Evolutionary conservation across 1,140 invertebrate species (phyloP), one percentile per base, ranked within the genome.

Genomic region (Drosophila repleta): DNA sequence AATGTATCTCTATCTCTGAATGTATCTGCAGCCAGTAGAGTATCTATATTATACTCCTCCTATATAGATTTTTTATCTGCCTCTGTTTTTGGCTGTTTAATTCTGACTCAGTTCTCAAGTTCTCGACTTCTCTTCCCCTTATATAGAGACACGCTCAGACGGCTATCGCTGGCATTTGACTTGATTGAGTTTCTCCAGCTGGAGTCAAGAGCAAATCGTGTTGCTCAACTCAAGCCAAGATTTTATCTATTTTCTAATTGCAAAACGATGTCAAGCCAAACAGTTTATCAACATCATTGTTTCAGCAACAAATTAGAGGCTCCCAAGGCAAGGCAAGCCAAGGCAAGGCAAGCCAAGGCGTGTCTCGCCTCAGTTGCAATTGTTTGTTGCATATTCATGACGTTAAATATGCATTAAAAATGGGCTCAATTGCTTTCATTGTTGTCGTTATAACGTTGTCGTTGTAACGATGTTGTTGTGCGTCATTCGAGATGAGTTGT

Each of bases 241-340:
- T 56, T 82, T 84, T 83, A 74, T 70, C 72, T 74, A 73, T 84
- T 84, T 68, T 68, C 60, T 74, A 85, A 84, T 74, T 85, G 64
- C 77, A 70, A 85, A 79, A 85, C 80, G 80, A 52, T 84, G 80
- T 74, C 81, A 55, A 41, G 35, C 45, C 29, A 53, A 61, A 61
- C 29, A 39, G 55, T 55, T 67, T 29, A 7, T 17, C 4, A 15
- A 15, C 13, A 4, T 41, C n/a, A 60, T 18, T 64, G 43, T 10
- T 41, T n/a, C 39, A 35, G 10, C 15, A 8, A 1, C 26, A 61
- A 35, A 53, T 53, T 62, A 46, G 20, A 24, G 18, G 11, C 24
- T 15, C 35, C 11, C 21, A 39, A 62, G 57, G 65, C 57, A 57
- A n/a, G n/a, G n/a, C n/a, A n/a, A n/a, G n/a, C n/a, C n/a, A n/a